Percentiles rank a stretch among this genome's conserved stretches.
These are phyloP conservation scores for Atlantisia rogersi DNA, from an alignment of 2,113 vertebrate species.

Conservation along the genomic window DNA sequence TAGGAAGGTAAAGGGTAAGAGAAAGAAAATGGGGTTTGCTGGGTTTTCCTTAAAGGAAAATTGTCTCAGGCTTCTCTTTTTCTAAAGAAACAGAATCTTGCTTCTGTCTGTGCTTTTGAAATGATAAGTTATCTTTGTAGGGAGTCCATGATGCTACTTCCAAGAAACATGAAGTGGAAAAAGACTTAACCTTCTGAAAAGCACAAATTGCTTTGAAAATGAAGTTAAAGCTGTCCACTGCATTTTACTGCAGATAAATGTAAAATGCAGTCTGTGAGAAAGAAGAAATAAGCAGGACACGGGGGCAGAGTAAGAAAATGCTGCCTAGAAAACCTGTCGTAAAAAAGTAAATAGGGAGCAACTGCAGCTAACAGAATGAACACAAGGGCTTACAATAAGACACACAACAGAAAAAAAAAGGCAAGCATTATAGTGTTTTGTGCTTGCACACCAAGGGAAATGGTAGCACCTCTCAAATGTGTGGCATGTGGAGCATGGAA, in stretches of 20 bases:
- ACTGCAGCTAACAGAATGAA: background rate
- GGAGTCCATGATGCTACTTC: background rate
- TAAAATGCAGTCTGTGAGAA: background rate
- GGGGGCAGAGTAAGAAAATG: background rate
- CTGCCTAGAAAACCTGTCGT: background rate
- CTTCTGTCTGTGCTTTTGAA: background rate
- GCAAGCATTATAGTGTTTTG: background rate
- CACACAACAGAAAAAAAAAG: background rate
- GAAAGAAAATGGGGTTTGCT: background rate
- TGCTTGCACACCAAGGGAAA: background rate
- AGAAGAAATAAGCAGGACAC: background rate
- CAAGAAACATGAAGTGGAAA: background rate
- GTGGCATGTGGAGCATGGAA: background rate
- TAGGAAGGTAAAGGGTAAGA: background rate
- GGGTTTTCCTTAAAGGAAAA: background rate
- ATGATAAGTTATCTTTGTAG: background rate
- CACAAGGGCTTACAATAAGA: background rate
- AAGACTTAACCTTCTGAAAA: slow-evolving; percentile 11
- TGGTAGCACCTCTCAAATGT: background rate
- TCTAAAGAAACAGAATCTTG: background rate
- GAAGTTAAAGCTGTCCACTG: background rate
- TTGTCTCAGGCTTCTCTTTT: background rate
- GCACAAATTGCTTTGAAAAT: slow-evolving; percentile 8
- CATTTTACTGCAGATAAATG: slow-evolving; percentile 4
- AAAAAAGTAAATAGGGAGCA: background rate